phyloP scores from a whole-genome alignment of 2,113 vertebrate species.

The Mesocricetus auratus region DNA sequence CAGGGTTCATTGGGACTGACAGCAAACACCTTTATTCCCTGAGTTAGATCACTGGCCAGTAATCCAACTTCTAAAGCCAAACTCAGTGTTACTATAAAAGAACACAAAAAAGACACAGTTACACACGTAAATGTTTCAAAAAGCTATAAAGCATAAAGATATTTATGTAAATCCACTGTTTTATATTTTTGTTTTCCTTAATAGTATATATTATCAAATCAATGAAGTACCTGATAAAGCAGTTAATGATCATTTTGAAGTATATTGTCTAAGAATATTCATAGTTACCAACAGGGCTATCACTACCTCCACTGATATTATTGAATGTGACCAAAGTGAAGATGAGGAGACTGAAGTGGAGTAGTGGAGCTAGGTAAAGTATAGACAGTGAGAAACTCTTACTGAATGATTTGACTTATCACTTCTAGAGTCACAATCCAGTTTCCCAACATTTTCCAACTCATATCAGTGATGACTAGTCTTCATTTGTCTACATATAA shows the following conservation, averaged over 20 bases:
- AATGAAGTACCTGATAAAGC: neutral
- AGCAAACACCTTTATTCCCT: neutral
- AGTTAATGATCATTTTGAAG: neutral
- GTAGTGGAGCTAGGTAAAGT: too few relatives aligned
- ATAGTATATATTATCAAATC: neutral
- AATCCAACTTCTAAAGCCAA: neutral
- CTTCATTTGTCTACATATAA: constrained; percentile 96
- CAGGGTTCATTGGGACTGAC: neutral
- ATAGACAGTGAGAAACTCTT: constrained; percentile 81
- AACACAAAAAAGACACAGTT: neutral
- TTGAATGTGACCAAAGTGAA: neutral
- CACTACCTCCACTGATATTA: neutral
- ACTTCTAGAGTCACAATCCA: constrained; percentile 97
- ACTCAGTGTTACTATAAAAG: neutral
- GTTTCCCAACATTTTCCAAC: constrained; percentile 91
- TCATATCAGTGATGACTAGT: constrained; percentile 92
- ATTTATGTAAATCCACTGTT: neutral
- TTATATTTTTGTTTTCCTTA: neutral
- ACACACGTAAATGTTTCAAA: too few relatives aligned
- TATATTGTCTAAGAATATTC: neutral
- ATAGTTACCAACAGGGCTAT: neutral
- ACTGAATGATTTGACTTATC: constrained; percentile 95
- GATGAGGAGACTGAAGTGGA: neutral
- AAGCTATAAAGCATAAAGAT: neutral
- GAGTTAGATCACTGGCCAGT: too few relatives aligned